Evolutionary conservation across 2,113 vertebrate genomes (phyloP).

Genomic region (Saguinus midas): DNA sequence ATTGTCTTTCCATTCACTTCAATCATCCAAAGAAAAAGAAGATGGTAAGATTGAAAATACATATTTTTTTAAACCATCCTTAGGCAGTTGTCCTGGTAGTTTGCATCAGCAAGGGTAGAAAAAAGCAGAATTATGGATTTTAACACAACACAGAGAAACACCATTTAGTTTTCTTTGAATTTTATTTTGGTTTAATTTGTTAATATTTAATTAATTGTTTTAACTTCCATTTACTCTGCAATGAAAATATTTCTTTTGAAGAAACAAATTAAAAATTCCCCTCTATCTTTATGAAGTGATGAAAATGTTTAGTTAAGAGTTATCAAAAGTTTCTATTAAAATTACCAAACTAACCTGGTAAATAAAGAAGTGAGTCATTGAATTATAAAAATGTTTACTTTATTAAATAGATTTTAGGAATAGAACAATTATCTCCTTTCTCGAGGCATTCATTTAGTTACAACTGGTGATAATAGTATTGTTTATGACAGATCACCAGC

Average conservation of each 20-base stretch:
- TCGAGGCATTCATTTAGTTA: not conserved
- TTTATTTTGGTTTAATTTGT: not conserved
- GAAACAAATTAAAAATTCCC: not conserved
- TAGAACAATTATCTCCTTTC: not conserved
- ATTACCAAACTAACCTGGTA: not conserved
- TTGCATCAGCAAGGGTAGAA: not conserved
- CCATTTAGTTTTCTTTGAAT: not conserved
- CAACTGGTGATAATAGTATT: not conserved
- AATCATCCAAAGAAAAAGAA: not conserved
- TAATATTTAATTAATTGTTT: not conserved
- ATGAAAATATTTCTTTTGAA: conserved; percentile 6
- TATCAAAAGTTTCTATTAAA: not conserved
- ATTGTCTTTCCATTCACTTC: not conserved
- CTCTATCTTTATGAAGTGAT: not conserved
- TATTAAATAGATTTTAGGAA: not conserved
- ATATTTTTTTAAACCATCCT: not conserved
- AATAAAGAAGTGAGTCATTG: not conserved
- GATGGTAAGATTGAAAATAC: not conserved
- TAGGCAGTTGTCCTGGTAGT: not conserved
- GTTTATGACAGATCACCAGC: not conserved
- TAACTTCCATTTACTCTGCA: not conserved
- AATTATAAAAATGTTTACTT: conserved; percentile 9
- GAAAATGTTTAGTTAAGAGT: not conserved
- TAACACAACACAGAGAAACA: not conserved
- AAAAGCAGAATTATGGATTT: not conserved